phyloP scores from a whole-genome alignment of 2,888 invertebrate genomes.

The Drosophila conformis region DNA sequence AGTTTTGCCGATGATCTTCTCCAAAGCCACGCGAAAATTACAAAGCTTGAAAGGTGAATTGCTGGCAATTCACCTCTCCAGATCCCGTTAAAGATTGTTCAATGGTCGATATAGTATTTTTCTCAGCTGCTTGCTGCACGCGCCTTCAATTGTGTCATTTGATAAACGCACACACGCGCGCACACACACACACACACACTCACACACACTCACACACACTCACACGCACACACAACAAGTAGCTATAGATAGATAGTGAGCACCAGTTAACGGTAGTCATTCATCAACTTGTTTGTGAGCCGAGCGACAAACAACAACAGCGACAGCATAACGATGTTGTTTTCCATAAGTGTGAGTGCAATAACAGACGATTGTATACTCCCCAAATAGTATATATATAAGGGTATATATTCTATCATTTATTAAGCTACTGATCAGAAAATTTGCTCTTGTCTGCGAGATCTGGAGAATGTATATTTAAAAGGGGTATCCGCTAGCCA shows the following conservation, averaged over 20 bases:
- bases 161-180: slow-evolving; percentile 10
- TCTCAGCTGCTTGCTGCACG: slow-evolving; percentile 17
- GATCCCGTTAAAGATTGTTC: neutral
- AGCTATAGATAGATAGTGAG: neutral
- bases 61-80: neutral
- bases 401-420: neutral
- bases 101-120: neutral
- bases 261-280: slow-evolving; percentile 36
- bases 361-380: slow-evolving; percentile 17
- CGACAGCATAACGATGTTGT: neutral
- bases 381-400: neutral
- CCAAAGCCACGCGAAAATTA: neutral
- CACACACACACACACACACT: neutral
- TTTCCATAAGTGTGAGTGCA: slow-evolving; percentile 15
- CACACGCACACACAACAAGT: too few species aligned
- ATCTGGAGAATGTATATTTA: neutral
- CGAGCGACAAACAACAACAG: slow-evolving; percentile 23
- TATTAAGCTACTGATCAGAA: neutral
- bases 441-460: neutral
- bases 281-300: slow-evolving; percentile 50
- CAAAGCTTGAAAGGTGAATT: neutral
- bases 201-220: neutral
- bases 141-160: slow-evolving; percentile 32
- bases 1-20: too few species aligned
- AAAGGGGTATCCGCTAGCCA: neutral